Percentiles rank a stretch among this genome's conserved stretches.
Evolutionary conservation across 2,113 vertebrate genomes (phyloP).

Genomic region (Sinocyclocheilus maitianheensis): DNA sequence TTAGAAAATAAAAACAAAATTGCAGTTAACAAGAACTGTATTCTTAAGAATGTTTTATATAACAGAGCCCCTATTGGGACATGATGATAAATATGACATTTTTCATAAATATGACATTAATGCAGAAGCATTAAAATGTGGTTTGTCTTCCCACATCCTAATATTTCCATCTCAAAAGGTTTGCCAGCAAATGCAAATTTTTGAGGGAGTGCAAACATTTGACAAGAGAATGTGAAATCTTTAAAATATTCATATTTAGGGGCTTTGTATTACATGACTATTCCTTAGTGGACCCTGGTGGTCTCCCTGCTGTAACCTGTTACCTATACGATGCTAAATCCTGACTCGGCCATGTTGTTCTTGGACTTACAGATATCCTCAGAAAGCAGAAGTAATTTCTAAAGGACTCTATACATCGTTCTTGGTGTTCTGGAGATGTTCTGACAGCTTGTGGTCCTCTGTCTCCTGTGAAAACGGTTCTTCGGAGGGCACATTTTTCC

Average conservation of each 20-base stretch:
- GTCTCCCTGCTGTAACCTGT: not conserved
- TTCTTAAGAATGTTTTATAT: no score
- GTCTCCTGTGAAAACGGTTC: constrained; percentile 60
- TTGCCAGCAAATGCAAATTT: not conserved
- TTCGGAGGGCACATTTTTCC: constrained; percentile 62
- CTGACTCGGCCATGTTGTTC: not conserved
- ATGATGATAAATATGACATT: no score
- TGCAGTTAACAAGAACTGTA: no score
- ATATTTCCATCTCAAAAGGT: not conserved
- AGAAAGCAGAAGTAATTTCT: not conserved
- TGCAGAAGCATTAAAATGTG: not conserved
- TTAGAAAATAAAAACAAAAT: no score
- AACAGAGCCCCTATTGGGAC: no score
- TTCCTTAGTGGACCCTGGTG: not conserved
- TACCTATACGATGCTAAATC: not conserved
- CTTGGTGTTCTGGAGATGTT: constrained; percentile 38
- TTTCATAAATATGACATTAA: no score
- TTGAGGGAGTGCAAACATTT: not conserved
- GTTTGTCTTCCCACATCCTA: not conserved
- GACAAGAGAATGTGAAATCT: not conserved
- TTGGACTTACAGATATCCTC: not conserved
- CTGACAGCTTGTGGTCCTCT: constrained; percentile 43
- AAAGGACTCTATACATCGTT: not conserved
- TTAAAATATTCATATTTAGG: not conserved
- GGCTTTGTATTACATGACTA: not conserved